Conservation (phyloP, 1,140 invertebrate genomes). For the Apis dorsata region DNA sequence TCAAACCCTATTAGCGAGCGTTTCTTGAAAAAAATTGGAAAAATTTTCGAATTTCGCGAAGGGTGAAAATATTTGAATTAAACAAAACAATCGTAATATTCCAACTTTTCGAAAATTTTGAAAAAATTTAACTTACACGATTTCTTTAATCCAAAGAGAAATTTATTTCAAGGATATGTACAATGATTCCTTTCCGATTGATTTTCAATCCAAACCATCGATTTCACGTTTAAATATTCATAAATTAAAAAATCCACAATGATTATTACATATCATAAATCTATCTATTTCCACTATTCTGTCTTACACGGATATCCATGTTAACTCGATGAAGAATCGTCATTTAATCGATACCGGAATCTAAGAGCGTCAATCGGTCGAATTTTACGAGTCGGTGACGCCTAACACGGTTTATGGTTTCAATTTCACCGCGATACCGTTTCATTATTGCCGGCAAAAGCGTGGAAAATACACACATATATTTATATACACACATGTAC, state of each 20-base stretch:
- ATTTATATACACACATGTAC: neutral
- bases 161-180: no score
- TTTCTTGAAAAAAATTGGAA: no score
- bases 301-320: conserved; percentile 1
- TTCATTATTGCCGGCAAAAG: conserved; percentile 34
- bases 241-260: no score
- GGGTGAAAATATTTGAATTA: neutral
- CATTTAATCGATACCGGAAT: conserved; percentile 11
- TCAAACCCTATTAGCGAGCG: no score
- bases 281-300: neutral
- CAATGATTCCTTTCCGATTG: neutral
- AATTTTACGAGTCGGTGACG: conserved; percentile 29
- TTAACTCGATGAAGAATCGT: neutral
- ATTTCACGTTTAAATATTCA: neutral
- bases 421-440: conserved; percentile 31
- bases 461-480: neutral
- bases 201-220: neutral
- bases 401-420: conserved; percentile 41
- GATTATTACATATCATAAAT: no score
- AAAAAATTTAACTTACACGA: no score
- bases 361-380: conserved; percentile 20
- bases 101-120: no score
- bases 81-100: no score
- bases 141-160: no score
- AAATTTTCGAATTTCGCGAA: no score